Evolutionary conservation across 2,113 vertebrate species (phyloP).

Genomic region (Vidua chalybeata): DNA sequence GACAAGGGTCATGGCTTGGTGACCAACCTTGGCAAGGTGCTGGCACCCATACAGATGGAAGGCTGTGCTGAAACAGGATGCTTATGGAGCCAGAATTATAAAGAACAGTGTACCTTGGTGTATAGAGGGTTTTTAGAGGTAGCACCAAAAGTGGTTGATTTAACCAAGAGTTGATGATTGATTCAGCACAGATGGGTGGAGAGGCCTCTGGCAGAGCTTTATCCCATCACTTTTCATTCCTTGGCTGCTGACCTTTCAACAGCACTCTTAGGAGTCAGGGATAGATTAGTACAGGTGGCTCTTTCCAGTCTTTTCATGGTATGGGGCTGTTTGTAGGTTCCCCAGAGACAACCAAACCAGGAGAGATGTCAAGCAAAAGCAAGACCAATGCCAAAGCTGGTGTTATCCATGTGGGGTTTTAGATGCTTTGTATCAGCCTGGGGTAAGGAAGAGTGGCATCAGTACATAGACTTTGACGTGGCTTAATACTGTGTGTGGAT

Average conservation of each 20-base stretch:
- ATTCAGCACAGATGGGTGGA: neutral
- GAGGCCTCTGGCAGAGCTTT: neutral
- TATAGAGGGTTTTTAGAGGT: neutral
- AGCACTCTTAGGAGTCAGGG: neutral
- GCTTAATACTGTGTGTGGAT: neutral
- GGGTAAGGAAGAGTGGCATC: neutral
- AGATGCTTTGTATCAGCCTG: fast-evolving
- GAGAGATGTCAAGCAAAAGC: neutral
- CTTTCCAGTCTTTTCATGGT: neutral
- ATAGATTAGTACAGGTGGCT: neutral
- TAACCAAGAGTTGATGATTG: neutral
- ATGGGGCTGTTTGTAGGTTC: neutral
- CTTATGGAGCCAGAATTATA: neutral
- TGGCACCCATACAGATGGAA: neutral
- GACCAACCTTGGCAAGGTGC: neutral
- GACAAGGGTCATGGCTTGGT: neutral
- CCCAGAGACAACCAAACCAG: neutral
- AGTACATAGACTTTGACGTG: neutral
- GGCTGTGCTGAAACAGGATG: neutral
- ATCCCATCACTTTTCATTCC: neutral
- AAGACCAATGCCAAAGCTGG: neutral
- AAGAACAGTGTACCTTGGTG: neutral
- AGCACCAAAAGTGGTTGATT: neutral
- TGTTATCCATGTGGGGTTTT: neutral
- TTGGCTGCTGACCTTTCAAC: neutral